These are phyloP conservation scores for Cavia porcellus DNA, from an alignment of 2,113 vertebrate genomes.

Conservation along the genomic window DNA sequence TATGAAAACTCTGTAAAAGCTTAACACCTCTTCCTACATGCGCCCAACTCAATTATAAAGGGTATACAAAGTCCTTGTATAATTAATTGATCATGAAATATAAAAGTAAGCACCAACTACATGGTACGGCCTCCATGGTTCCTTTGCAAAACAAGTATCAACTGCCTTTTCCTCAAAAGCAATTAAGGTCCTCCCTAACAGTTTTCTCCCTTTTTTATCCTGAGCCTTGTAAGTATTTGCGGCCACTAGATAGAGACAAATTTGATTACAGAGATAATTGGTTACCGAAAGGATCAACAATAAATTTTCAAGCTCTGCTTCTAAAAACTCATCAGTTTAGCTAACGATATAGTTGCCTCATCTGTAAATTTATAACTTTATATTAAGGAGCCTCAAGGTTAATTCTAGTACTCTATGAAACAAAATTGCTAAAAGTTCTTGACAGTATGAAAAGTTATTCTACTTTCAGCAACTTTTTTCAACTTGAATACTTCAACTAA, in stretches of 20 bases:
- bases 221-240: slow-evolving; percentile 39
- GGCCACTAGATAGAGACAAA: slow-evolving; percentile 76
- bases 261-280: not conserved
- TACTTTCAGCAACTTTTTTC: slow-evolving; percentile 36
- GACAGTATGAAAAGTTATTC: not conserved
- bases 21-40: slow-evolving; percentile 14
- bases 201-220: not conserved
- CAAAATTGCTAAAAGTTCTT: slow-evolving; percentile 38
- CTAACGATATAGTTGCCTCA: not conserved
- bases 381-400: not conserved
- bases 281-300: not conserved
- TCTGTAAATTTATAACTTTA: slow-evolving; percentile 46
- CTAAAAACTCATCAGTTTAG: not conserved
- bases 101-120: not conserved
- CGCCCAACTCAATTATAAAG: not conserved
- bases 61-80: not conserved
- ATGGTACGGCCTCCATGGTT: not conserved
- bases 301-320: slow-evolving; percentile 16
- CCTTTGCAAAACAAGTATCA: slow-evolving; percentile 6
- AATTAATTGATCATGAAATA: not conserved
- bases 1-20: not conserved
- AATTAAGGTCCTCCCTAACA: not conserved
- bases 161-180: not conserved
- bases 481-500: not conserved
- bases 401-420: not conserved